Percentiles rank a stretch among this genome's conserved stretches.
These are phyloP conservation scores for Serilophus lunatus DNA, from an alignment of 2,113 vertebrate genomes.

Conservation along the genomic window DNA sequence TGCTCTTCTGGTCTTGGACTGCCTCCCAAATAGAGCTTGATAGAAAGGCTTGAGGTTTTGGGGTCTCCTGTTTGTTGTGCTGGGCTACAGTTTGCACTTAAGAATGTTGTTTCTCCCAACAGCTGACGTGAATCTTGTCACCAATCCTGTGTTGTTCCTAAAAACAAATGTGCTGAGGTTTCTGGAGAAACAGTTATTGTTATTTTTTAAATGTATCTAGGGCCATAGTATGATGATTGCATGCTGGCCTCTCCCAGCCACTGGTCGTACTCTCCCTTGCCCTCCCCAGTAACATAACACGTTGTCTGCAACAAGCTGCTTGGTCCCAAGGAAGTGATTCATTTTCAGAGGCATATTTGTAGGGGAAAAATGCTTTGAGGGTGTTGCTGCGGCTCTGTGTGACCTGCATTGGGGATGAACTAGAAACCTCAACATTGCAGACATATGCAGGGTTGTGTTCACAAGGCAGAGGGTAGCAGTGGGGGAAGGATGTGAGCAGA, in stretches of 20 bases:
- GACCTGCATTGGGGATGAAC: slow-evolving; percentile 30
- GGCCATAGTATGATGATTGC: not conserved
- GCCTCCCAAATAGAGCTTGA: not conserved
- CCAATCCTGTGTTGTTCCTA: not conserved
- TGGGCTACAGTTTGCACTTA: not conserved
- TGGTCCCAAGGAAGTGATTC: slow-evolving; percentile 1
- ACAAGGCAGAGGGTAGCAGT: not conserved
- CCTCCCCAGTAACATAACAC: not conserved
- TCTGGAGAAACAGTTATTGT: not conserved
- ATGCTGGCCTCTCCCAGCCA: not conserved
- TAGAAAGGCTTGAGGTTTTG: not conserved
- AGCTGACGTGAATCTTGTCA: not conserved
- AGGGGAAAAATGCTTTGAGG: not conserved
- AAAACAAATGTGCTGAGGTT: not conserved
- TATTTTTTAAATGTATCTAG: not conserved
- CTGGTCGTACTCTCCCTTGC: not conserved
- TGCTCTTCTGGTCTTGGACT: not conserved
- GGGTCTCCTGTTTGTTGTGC: not conserved
- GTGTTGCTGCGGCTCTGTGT: slow-evolving; percentile 20
- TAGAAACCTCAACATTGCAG: slow-evolving; percentile 4
- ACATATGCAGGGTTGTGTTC: not conserved
- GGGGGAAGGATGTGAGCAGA: not conserved
- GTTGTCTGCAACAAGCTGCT: not conserved
- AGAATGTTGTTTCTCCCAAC: not conserved
- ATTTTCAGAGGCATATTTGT: not conserved